These are phyloP conservation scores for Sphaerophoria rueppellii DNA, from an alignment of 2,888 invertebrate species.

Conservation along the genomic window DNA sequence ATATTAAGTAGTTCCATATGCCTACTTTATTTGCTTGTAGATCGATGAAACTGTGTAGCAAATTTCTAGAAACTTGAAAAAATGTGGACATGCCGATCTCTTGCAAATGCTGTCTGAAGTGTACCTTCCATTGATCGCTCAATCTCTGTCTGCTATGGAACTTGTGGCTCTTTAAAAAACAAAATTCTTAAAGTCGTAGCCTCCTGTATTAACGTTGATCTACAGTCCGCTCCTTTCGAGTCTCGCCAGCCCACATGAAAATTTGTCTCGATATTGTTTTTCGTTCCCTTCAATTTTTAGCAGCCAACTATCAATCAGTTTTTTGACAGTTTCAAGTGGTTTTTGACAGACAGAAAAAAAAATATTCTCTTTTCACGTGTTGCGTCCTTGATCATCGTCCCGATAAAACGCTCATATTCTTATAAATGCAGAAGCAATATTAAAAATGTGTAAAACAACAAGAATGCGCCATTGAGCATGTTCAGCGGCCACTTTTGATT, in stretches of 20 bases:
- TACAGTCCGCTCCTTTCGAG: neutral
- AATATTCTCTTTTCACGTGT: constrained; percentile 6
- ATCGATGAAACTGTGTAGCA: no score
- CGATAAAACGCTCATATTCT: constrained; percentile 16
- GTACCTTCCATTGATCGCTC: no score
- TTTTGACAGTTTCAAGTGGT: constrained; percentile 71
- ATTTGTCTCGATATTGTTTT: constrained; percentile 50
- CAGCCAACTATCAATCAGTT: constrained; percentile 68
- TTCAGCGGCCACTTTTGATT: constrained; percentile 60
- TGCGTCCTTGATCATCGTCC: constrained; percentile 50
- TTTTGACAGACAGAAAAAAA: constrained; percentile 37
- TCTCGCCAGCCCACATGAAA: constrained; percentile 48
- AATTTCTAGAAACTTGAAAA: no score
- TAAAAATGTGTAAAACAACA: constrained; percentile 14
- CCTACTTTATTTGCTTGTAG: no score
- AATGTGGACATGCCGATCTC: no score
- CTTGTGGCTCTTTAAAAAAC: no score
- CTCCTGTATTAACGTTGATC: neutral
- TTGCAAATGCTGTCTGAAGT: no score
- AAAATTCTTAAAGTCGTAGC: no score
- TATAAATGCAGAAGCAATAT: constrained; percentile 26
- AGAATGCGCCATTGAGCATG: constrained; percentile 2
- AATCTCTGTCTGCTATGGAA: no score
- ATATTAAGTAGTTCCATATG: no score
- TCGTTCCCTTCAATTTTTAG: constrained; percentile 19